These are phyloP conservation scores for Acanthurus leucopareius DNA, from an alignment of 2,797 vertebrate genomes.

Conservation along the genomic window DNA sequence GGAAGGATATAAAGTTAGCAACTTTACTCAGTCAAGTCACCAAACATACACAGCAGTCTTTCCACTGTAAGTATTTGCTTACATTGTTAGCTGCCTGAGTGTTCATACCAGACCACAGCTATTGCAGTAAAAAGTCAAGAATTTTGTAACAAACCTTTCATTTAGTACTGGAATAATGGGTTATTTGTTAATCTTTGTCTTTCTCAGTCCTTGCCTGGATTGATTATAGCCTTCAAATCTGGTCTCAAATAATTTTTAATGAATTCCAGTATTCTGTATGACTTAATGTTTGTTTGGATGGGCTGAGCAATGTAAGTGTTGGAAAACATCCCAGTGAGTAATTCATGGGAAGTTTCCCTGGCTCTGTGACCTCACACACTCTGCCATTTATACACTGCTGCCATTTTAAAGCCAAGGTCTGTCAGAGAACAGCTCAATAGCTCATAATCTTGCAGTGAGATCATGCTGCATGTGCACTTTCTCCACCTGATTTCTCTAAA, in stretches of 20 bases:
- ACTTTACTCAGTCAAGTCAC: not conserved
- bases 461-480: conserved; percentile 30
- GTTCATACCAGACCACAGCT: not conserved
- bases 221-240: not conserved
- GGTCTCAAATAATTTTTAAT: not conserved
- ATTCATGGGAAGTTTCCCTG: conserved; percentile 66
- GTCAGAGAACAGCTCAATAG: conserved; percentile 12
- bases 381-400: not conserved
- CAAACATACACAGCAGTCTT: not conserved
- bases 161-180: not conserved
- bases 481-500: conserved; percentile 11
- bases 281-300: conserved; percentile 53
- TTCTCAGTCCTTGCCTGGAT: not conserved
- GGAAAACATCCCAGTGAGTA: conserved; percentile 63
- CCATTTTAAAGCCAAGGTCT: conserved; percentile 23
- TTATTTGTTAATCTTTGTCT: too few species aligned
- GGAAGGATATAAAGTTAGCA: not conserved
- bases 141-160: not conserved
- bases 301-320: conserved; percentile 51
- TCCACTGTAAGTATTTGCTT: not conserved
- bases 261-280: conserved; percentile 4
- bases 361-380: conserved; percentile 25
- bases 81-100: not conserved
- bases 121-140: not conserved
- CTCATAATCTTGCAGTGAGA: conserved; percentile 20